These are phyloP conservation scores for Epirrhoe tristata DNA, from an alignment of 2,888 invertebrate species.

Conservation along the genomic window DNA sequence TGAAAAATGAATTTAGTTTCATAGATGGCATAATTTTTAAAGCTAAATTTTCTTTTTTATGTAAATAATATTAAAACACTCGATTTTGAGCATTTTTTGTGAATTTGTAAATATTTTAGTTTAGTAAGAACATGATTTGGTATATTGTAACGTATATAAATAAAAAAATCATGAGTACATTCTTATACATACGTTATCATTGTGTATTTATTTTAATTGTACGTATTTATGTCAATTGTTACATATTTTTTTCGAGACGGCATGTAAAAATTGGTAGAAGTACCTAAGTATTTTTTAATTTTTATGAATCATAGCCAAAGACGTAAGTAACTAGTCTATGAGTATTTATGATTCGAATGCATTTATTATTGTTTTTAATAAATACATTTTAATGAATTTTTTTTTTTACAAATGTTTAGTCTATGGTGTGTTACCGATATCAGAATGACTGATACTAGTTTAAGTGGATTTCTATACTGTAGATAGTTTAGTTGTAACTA, in stretches of 20 bases:
- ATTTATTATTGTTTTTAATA: slow-evolving; percentile 58
- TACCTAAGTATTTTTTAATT: slow-evolving; percentile 31
- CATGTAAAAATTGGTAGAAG: too few relatives aligned
- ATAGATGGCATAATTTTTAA: slow-evolving; percentile 44
- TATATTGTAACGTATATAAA: slow-evolving; percentile 15
- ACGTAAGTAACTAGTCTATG: slow-evolving; percentile 76
- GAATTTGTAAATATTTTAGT: slow-evolving; percentile 32
- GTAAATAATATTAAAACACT: slow-evolving; percentile 29
- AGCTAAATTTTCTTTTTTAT: slow-evolving; percentile 36
- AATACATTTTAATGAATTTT: slow-evolving; percentile 46
- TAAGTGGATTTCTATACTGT: slow-evolving; percentile 45
- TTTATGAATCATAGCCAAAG: slow-evolving; percentile 76
- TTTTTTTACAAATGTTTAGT: slow-evolving; percentile 10
- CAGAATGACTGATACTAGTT: slow-evolving; percentile 52
- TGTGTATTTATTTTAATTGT: slow-evolving; percentile 17
- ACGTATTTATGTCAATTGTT: background rate
- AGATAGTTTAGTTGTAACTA: slow-evolving; percentile 32
- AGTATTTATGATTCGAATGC: slow-evolving; percentile 67
- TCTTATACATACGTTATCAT: slow-evolving; percentile 36
- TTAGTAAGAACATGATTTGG: slow-evolving; percentile 16
- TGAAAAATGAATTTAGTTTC: slow-evolving; percentile 51
- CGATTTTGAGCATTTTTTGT: slow-evolving; percentile 29
- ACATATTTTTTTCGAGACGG: too few relatives aligned
- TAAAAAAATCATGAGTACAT: slow-evolving; percentile 38
- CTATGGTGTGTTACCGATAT: slow-evolving; percentile 68